phyloP scores from a whole-genome alignment of 1,140 invertebrate species.

The Lordiphosa stackelbergi region DNA sequence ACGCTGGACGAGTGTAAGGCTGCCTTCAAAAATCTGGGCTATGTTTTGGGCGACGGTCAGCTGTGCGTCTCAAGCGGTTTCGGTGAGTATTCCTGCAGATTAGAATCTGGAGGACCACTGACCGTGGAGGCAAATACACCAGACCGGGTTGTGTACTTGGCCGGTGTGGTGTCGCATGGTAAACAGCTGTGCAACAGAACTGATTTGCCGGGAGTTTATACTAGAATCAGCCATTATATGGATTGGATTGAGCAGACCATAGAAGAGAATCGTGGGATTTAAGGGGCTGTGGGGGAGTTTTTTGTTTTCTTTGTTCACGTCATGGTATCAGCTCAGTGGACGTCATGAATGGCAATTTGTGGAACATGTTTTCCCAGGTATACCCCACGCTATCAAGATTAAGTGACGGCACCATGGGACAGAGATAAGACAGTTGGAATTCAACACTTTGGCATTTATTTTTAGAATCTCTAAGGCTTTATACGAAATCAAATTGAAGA shows the following conservation, averaged over 20 bases:
- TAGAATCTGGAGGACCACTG: conserved; percentile 64
- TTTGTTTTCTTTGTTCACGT: no score
- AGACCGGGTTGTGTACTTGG: conserved; percentile 41
- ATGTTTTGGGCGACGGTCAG: conserved; percentile 19
- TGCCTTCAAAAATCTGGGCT: conserved; percentile 10
- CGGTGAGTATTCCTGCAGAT: conserved; percentile 51
- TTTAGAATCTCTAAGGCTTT: no score
- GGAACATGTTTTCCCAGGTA: conserved; percentile 13
- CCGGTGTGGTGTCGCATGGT: conserved; percentile 50
- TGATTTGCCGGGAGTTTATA: conserved; percentile 50
- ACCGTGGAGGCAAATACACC: conserved; percentile 39
- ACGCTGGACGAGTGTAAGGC: conserved; percentile 29
- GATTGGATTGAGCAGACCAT: conserved; percentile 57
- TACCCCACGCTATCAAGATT: conserved; percentile 24
- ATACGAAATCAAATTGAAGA: no score
- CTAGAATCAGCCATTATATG: conserved; percentile 41
- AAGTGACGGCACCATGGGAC: conserved; percentile 5
- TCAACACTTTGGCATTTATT: no score
- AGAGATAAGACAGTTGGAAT: conserved; percentile 17
- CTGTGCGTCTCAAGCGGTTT: conserved; percentile 54
- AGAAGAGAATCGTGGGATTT: conserved; percentile 17
- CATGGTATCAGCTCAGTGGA: conserved; percentile 10
- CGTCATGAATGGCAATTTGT: conserved; percentile 37
- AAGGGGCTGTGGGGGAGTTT: neutral
- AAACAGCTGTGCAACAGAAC: conserved; percentile 22